Conservation (phyloP, 1,140 invertebrate species). For the Oryctes rhinoceros region DNA sequence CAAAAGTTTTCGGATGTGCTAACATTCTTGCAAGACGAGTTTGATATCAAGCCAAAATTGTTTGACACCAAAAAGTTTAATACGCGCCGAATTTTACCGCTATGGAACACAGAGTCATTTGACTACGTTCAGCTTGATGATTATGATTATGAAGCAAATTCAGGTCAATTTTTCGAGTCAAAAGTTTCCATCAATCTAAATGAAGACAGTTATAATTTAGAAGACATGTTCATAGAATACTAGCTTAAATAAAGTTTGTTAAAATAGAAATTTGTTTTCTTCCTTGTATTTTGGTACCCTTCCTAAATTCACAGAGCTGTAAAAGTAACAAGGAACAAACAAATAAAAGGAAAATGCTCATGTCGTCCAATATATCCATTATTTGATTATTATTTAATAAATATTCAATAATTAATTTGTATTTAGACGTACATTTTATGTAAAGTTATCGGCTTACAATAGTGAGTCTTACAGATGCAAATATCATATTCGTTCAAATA, state of each 20-base stretch:
- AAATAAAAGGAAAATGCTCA: not conserved
- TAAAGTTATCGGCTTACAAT: too few species aligned
- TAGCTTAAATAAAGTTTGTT: not conserved
- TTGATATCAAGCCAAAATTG: slow-evolving; percentile 61
- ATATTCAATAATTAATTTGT: not conserved
- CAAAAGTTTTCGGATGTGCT: slow-evolving; percentile 74
- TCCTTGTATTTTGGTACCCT: too few species aligned
- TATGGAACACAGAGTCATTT: not conserved
- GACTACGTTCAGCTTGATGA: not conserved
- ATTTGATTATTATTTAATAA: not conserved
- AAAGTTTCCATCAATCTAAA: not conserved
- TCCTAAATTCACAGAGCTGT: not conserved
- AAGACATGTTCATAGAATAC: not conserved
- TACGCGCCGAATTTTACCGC: slow-evolving; percentile 40
- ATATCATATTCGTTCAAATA: too few species aligned
- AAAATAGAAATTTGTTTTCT: too few species aligned
- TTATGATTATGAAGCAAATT: slow-evolving; percentile 2
- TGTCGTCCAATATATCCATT: too few species aligned
- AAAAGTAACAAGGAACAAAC: not conserved
- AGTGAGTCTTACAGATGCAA: too few species aligned
- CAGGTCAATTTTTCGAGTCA: not conserved
- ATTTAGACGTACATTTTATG: too few species aligned
- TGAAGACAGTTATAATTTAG: not conserved
- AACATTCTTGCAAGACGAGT: slow-evolving; percentile 72
- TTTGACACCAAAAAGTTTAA: slow-evolving; percentile 58